Evolutionary conservation across 1,140 invertebrate genomes (phyloP).

Genomic region (Atta colombica): DNA sequence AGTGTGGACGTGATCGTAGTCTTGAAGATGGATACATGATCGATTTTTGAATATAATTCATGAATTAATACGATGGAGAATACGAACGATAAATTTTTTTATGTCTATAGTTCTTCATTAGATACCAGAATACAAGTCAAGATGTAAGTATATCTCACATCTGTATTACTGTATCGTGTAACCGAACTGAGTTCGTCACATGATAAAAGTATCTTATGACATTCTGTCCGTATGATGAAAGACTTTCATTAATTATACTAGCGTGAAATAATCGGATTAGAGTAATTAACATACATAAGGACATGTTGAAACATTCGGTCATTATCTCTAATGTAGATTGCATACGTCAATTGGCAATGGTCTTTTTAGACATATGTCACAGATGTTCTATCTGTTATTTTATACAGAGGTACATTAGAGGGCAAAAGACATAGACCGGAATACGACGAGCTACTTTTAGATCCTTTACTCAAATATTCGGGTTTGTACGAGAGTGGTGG

Average conservation of each 20-base stretch:
- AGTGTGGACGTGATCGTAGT: not conserved
- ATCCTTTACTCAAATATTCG: conserved; percentile 96
- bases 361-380: not conserved
- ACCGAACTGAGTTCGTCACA: conserved; percentile 57
- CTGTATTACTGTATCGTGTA: conserved; percentile 37
- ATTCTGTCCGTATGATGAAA: not conserved
- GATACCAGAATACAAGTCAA: conserved; percentile 96
- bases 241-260: conserved; percentile 42
- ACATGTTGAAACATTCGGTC: not conserved
- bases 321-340: conserved; percentile 12
- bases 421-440: conserved; percentile 94
- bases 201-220: conserved; percentile 28
- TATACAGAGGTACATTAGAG: conserved; percentile 95
- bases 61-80: conserved; percentile 87
- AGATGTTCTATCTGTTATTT: conserved; percentile 62
- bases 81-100: conserved; percentile 92
- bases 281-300: conserved; percentile 29
- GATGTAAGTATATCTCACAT: conserved; percentile 90
- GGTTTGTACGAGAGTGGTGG: conserved; percentile 92
- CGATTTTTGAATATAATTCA: conserved; percentile 25
- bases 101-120: conserved; percentile 96
- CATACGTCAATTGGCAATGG: not conserved
- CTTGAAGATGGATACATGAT: conserved; percentile 22
- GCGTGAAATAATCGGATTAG: conserved; percentile 63
- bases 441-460: conserved; percentile 94